phyloP scores from a whole-genome alignment of 2,888 invertebrate genomes.

The Oxystoma pomonae region DNA sequence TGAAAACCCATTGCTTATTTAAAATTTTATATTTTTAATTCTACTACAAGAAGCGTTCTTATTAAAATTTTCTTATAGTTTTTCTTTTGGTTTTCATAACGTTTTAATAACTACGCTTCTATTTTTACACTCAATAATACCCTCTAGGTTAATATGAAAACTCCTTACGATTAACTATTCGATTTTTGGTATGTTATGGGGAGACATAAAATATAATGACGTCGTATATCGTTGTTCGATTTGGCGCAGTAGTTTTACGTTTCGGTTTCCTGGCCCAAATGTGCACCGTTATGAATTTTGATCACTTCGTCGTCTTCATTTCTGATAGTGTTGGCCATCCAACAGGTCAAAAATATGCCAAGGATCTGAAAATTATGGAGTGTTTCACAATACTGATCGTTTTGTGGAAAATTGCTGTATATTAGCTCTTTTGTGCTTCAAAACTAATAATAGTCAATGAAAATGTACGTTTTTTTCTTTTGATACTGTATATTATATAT shows the following conservation, averaged over 20 bases:
- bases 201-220: not conserved
- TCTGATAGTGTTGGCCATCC: slow-evolving; percentile 76
- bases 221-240: not conserved
- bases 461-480: too few species aligned
- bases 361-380: slow-evolving; percentile 59
- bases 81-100: too few species aligned
- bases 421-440: not conserved
- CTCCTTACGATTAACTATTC: too few species aligned
- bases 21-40: too few species aligned
- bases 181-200: not conserved
- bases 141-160: too few species aligned
- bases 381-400: too few species aligned
- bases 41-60: too few species aligned
- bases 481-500: too few species aligned
- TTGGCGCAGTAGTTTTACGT: slow-evolving; percentile 9
- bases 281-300: slow-evolving; percentile 23
- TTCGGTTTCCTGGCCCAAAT: slow-evolving; percentile 23
- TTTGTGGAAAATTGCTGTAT: not conserved
- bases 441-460: not conserved
- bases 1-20: too few species aligned
- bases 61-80: too few species aligned
- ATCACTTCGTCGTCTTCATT: slow-evolving; percentile 41
- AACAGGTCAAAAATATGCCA: slow-evolving; percentile 82
- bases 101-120: too few species aligned
- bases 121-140: too few species aligned